Evolutionary conservation across 2,888 invertebrate genomes (phyloP), one percentile per base, ranked within the genome.

Genomic region (Stenoptilia bipunctidactyla): DNA sequence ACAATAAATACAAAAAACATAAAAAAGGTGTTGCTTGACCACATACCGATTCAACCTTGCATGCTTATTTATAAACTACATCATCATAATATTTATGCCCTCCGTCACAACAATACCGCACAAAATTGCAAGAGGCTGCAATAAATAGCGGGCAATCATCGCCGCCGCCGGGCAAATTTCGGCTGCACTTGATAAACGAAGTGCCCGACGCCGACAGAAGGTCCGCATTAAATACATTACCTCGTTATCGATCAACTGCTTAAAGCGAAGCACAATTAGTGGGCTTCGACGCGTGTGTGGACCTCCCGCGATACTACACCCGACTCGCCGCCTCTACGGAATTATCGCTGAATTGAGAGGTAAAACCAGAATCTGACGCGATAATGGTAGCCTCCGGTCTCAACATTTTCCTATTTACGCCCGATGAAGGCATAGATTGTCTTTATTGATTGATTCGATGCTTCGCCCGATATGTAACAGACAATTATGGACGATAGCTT

Each of bases 331-430:
- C 53, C 56, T 66, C 72, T 70, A 73, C 72, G 68, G 70, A 79
- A 74, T 75, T 71, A 79, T 72, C 72, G 65, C 66, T 66, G 66
- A 74, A 77, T 77, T 79, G 73, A 79, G 79, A 71, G 68, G 75
- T 76, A 79, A 75, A 70, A 57, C 61, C 63, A 49, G 56, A 58
- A 25, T 25, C 61, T 67, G 76, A 77, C 73, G 66, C 57, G 67
- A 63, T 76, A 77, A 77, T 77, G 62, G 56, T 58, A 49, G 55
- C 66, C 58, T 54, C 55, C 52, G 55, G 66, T 56, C 44, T 52
- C 52, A 57, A 52, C 47, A 43, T 53, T 66, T 57, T 63, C 66
- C 71, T 74, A 73, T 72, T 73, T 67, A 67, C 58, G 58, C 53
- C 44, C 45, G 34, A 34, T 30, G 30, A 30, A 30, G 30, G 6